Conservation (phyloP, 1,140 invertebrate genomes). For the Trichomalopsis sarcophagae region DNA sequence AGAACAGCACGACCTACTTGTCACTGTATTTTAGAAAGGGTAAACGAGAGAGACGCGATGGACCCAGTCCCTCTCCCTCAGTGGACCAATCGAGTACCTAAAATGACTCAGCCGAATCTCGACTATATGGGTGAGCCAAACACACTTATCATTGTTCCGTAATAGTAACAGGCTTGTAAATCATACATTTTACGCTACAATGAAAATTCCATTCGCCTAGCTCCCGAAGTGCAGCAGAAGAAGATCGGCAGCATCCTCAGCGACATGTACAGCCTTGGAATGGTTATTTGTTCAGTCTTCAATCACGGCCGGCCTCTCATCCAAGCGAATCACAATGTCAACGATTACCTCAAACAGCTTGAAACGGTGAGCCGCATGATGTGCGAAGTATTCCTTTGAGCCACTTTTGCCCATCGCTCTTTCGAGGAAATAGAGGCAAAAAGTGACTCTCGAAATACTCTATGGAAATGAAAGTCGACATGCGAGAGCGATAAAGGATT, state of each 20-base stretch:
- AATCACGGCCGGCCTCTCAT: slow-evolving; percentile 91
- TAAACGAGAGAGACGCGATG: slow-evolving; percentile 81
- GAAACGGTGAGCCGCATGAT: slow-evolving; percentile 83
- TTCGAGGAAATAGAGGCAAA: not conserved
- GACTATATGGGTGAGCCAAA: slow-evolving; percentile 87
- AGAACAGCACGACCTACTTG: too few relatives aligned
- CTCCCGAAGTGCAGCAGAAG: slow-evolving; percentile 91
- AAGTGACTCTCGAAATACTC: not conserved
- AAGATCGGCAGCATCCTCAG: slow-evolving; percentile 89
- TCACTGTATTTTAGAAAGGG: slow-evolving; percentile 77
- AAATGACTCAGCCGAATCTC: slow-evolving; percentile 94
- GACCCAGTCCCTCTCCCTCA: slow-evolving; percentile 84
- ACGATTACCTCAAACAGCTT: slow-evolving; percentile 91
- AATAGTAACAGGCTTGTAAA: too few relatives aligned
- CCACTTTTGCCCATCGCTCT: not conserved
- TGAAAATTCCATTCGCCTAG: slow-evolving; percentile 71
- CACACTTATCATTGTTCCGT: not conserved
- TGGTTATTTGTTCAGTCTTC: slow-evolving; percentile 94
- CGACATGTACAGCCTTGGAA: slow-evolving; percentile 96
- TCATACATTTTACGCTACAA: too few relatives aligned
- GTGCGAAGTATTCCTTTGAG: not conserved
- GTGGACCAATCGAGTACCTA: slow-evolving; percentile 92
- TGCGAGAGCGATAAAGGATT: not conserved
- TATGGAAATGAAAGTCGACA: not conserved
- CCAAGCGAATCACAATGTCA: slow-evolving; percentile 90